phyloP scores from a whole-genome alignment of 2,113 vertebrate species.

The Psilopsiagon aymara region DNA sequence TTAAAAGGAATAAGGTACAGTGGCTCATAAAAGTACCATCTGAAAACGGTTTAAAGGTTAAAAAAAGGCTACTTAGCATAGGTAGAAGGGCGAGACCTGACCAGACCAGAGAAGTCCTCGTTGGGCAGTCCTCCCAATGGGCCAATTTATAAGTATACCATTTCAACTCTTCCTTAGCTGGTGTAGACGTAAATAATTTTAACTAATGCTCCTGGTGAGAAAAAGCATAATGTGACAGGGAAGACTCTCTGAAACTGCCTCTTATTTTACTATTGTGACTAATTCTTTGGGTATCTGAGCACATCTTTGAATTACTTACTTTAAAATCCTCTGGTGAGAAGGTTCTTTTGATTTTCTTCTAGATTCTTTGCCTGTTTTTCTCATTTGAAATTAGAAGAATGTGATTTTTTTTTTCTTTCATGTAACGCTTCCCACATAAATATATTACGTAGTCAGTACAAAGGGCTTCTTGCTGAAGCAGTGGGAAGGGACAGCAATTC shows the following conservation, averaged over 20 bases:
- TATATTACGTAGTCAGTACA: background rate
- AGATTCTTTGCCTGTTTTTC: slow-evolving; percentile 25
- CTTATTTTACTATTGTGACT: background rate
- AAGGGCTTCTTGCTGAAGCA: background rate
- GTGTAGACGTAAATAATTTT: background rate
- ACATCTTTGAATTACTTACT: background rate
- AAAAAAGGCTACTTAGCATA: background rate
- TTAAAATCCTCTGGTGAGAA: background rate
- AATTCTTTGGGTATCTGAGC: background rate
- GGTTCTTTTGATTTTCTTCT: background rate
- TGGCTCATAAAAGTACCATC: slow-evolving; percentile 26
- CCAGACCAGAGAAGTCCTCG: background rate
- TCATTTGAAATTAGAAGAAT: slow-evolving; percentile 12
- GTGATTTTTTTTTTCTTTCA: background rate
- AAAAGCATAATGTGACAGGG: background rate
- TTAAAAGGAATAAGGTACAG: background rate
- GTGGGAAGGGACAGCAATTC: background rate
- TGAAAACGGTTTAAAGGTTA: slow-evolving; percentile 41
- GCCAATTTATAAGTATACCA: background rate
- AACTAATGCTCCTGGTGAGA: background rate
- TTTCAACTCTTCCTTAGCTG: background rate
- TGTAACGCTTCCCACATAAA: background rate
- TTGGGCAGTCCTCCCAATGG: background rate
- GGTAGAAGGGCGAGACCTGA: background rate
- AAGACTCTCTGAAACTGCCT: slow-evolving; percentile 20